Evolutionary conservation across 2,888 invertebrate species (phyloP).

Genomic region (Acrobasis repandana): DNA sequence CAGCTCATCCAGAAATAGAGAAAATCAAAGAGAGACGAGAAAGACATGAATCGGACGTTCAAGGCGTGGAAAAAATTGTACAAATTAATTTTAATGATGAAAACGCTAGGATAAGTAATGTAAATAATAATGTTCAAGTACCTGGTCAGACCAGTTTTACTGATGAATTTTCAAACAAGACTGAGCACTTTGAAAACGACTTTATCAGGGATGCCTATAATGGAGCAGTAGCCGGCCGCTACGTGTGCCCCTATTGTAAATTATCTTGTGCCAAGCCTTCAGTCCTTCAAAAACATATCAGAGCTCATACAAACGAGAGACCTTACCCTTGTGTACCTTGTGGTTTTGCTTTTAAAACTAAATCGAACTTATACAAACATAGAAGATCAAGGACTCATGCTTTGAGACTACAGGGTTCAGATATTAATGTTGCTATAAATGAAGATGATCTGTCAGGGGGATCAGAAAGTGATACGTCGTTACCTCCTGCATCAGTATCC

Average conservation of each 20-base stretch:
- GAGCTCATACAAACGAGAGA: slow-evolving; percentile 96
- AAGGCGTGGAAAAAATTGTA: slow-evolving; percentile 73
- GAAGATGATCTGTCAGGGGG: slow-evolving; percentile 83
- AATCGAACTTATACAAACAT: slow-evolving; percentile 96
- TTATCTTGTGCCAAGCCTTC: slow-evolving; percentile 96
- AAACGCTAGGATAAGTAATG: slow-evolving; percentile 74
- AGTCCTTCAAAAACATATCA: slow-evolving; percentile 95
- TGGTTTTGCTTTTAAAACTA: slow-evolving; percentile 96
- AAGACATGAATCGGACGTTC: slow-evolving; percentile 48
- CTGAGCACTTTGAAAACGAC: slow-evolving; percentile 80
- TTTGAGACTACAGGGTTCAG: slow-evolving; percentile 85
- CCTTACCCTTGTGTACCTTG: slow-evolving; percentile 95
- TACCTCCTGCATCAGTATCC: slow-evolving; percentile 67
- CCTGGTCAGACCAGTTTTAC: slow-evolving; percentile 81
- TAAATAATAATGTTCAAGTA: slow-evolving; percentile 76
- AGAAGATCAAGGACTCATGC: slow-evolving; percentile 89
- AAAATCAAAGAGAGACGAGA: slow-evolving; percentile 65
- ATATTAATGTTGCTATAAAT: slow-evolving; percentile 74
- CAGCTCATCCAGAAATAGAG: slow-evolving; percentile 75
- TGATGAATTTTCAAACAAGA: slow-evolving; percentile 81
- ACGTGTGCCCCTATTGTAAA: slow-evolving; percentile 94
- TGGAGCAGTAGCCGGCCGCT: slow-evolving; percentile 84
- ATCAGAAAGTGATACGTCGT: slow-evolving; percentile 83
- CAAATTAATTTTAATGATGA: slow-evolving; percentile 79
- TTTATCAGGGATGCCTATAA: slow-evolving; percentile 75